Evolutionary conservation across 2,113 vertebrate genomes (phyloP).

Genomic region (Rhynchomys soricoides): DNA sequence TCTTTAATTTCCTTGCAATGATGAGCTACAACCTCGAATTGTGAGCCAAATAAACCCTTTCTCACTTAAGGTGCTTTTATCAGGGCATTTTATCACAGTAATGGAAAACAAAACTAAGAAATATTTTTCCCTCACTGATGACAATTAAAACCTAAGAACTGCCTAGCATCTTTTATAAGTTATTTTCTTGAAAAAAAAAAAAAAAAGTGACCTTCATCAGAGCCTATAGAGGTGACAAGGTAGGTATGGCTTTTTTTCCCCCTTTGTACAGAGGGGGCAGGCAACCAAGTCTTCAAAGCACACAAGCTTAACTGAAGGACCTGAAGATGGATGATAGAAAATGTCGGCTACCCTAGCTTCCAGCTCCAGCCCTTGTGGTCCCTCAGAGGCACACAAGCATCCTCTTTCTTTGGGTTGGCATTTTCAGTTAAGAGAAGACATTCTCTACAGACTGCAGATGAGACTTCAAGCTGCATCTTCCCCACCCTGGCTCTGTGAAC

Average conservation of each 20-base stretch:
- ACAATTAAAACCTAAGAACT: background rate
- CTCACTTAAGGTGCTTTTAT: background rate
- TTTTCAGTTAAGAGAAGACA: background rate
- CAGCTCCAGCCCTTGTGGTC: background rate
- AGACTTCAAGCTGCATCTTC: background rate
- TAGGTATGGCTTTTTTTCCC: background rate
- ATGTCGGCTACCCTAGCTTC: background rate
- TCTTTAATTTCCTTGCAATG: background rate
- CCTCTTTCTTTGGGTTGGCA: background rate
- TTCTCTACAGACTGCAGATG: background rate
- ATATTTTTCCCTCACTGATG: background rate
- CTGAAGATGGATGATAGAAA: background rate
- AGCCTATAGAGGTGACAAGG: background rate
- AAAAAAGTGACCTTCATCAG: background rate
- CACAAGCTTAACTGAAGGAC: background rate
- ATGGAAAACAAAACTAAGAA: background rate
- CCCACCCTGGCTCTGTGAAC: background rate
- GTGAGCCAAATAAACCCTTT: background rate
- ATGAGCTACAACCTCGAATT: background rate
- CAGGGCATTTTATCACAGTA: background rate
- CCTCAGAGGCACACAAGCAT: fast-evolving
- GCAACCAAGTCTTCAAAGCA: background rate
- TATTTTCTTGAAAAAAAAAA: background rate
- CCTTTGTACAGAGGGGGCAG: background rate
- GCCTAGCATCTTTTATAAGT: background rate